A percentile compares a stretch with the other conserved stretches of the same genome.
These are phyloP conservation scores for Harpalus rufipes DNA, from an alignment of 2,888 invertebrate genomes.

Conservation along the genomic window DNA sequence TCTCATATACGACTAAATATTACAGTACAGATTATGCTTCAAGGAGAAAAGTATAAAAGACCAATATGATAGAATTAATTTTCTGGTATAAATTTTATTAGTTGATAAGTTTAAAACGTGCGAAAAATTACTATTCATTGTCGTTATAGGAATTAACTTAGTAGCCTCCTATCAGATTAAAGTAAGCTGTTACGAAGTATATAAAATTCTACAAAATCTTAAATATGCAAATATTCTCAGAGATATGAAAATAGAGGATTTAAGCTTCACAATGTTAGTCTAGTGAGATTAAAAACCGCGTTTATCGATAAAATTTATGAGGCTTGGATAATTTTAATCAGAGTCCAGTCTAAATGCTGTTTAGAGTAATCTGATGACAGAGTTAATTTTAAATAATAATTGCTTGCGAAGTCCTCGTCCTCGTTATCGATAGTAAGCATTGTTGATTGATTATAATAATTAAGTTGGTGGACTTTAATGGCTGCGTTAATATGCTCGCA, in stretches of 20 bases:
- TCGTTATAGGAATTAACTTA: not conserved
- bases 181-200: not conserved
- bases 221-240: slow-evolving; percentile 4
- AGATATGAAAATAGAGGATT: not conserved
- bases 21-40: not conserved
- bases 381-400: slow-evolving; percentile 49
- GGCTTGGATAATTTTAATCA: slow-evolving; percentile 34
- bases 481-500: slow-evolving; percentile 22
- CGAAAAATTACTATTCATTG: not conserved
- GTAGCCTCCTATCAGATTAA: not conserved
- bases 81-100: not conserved
- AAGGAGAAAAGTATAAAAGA: not conserved
- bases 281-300: slow-evolving; percentile 10
- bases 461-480: slow-evolving; percentile 34
- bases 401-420: not conserved
- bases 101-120: not conserved
- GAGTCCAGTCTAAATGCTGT: not conserved
- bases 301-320: slow-evolving; percentile 46
- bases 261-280: slow-evolving; percentile 12
- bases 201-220: not conserved
- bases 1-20: no score
- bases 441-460: slow-evolving; percentile 55
- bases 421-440: slow-evolving; percentile 32
- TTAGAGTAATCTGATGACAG: slow-evolving; percentile 33
- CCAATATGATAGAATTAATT: not conserved